phyloP scores from a whole-genome alignment of 2,113 vertebrate species.

The Meles meles region DNA sequence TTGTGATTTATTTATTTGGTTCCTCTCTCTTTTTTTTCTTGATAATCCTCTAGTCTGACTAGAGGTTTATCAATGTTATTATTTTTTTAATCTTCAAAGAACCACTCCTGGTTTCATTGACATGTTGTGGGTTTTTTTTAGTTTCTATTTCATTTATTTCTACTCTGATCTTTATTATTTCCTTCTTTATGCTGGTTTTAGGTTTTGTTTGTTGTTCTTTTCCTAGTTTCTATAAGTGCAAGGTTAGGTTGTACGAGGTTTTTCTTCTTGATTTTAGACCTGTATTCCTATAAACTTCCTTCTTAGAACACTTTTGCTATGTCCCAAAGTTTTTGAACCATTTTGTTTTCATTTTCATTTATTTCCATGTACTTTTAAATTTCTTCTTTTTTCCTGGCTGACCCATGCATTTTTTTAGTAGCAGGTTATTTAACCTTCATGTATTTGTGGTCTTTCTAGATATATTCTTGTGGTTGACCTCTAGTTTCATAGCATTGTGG shows the following conservation, averaged over 20 bases:
- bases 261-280: background rate
- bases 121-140: background rate
- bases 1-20: background rate
- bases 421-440: background rate
- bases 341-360: background rate
- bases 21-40: background rate
- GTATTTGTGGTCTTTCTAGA: background rate
- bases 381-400: background rate
- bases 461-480: background rate
- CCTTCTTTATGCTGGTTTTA: background rate
- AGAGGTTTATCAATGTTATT: background rate
- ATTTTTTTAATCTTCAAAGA: background rate
- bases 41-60: background rate
- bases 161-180: background rate
- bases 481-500: background rate
- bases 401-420: background rate
- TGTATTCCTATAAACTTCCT: background rate
- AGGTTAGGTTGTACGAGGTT: background rate
- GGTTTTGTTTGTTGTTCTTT: background rate
- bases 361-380: background rate
- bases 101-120: background rate
- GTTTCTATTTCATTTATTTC: background rate
- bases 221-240: background rate
- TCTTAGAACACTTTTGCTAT: background rate
- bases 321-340: background rate